phyloP scores from a whole-genome alignment of 1,140 invertebrate species.

The honey bee (Apis mellifera) region DNA sequence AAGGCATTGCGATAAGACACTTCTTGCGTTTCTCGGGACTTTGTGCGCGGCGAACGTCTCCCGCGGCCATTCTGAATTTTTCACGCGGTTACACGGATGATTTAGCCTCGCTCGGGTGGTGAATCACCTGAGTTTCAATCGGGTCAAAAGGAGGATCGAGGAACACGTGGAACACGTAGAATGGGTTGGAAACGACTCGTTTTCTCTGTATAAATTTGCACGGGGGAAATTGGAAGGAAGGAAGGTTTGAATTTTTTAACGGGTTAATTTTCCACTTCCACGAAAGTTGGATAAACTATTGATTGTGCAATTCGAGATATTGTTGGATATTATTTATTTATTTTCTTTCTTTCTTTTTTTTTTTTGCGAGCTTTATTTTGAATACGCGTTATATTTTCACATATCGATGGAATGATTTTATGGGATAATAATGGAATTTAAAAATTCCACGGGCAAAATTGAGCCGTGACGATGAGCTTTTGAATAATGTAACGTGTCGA shows the following conservation, averaged over 20 bases:
- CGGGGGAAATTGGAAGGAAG: not conserved
- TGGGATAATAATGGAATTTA: not conserved
- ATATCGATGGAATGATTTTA: too few species aligned
- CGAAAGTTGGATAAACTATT: not conserved
- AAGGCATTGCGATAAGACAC: constrained; percentile 50
- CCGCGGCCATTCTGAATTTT: constrained; percentile 39
- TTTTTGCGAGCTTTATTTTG: too few species aligned
- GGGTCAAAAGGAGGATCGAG: not conserved
- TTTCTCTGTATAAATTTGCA: constrained; percentile 9
- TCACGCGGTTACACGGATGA: constrained; percentile 20
- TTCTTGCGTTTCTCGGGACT: constrained; percentile 18
- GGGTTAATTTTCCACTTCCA: not conserved
- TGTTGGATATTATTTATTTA: not conserved
- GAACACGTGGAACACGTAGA: not conserved
- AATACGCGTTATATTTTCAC: too few species aligned
- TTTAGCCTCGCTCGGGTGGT: not conserved
- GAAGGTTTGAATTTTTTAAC: not conserved
- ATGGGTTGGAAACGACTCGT: not conserved
- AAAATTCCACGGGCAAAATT: not conserved
- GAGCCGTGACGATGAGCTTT: too few species aligned
- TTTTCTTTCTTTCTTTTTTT: not conserved
- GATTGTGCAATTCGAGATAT: too few species aligned
- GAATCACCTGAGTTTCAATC: constrained; percentile 13
- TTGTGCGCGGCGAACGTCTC: constrained; percentile 21
- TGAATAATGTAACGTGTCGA: not conserved